Conservation (phyloP, 2,113 vertebrate genomes). For the Notothenia coriiceps region DNA sequence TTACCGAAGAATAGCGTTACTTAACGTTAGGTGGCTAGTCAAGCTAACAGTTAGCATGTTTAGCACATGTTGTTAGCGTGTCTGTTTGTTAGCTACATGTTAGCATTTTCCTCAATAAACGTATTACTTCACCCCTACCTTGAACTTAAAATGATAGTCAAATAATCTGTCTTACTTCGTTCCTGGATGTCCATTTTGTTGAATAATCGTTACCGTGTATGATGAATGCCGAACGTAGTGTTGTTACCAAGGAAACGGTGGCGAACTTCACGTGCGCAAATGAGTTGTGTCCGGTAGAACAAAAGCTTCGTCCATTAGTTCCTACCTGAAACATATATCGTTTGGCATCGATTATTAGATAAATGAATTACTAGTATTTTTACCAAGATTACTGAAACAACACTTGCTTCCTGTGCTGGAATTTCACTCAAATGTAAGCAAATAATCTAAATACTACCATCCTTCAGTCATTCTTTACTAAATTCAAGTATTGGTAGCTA, state of each 20-base stretch:
- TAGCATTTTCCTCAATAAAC: background rate
- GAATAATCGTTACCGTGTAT: background rate
- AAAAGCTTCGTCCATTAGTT: slow-evolving; percentile 41
- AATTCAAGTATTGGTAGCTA: background rate
- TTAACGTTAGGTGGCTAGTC: slow-evolving; percentile 6
- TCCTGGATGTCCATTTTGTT: slow-evolving; percentile 73
- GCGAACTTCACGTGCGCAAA: slow-evolving; percentile 15
- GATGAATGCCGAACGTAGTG: background rate
- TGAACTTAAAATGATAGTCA: rapidly evolving
- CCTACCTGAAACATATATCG: slow-evolving; percentile 30
- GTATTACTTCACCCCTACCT: rapidly evolving
- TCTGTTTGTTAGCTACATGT: background rate
- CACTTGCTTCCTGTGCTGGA: background rate
- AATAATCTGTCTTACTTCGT: slow-evolving; percentile 54
- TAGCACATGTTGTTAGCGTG: background rate
- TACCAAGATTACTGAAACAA: background rate
- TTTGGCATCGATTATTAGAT: background rate
- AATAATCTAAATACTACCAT: background rate
- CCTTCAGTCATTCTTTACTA: background rate
- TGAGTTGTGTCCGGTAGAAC: slow-evolving; percentile 45
- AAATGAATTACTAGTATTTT: background rate
- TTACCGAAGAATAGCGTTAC: background rate
- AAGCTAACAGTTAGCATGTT: background rate
- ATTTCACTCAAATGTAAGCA: background rate
- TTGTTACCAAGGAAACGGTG: slow-evolving; percentile 83